A percentile compares a stretch with the other conserved stretches of the same genome.
Evolutionary conservation across 2,113 vertebrate species (phyloP).

Genomic region (Rana temporaria): DNA sequence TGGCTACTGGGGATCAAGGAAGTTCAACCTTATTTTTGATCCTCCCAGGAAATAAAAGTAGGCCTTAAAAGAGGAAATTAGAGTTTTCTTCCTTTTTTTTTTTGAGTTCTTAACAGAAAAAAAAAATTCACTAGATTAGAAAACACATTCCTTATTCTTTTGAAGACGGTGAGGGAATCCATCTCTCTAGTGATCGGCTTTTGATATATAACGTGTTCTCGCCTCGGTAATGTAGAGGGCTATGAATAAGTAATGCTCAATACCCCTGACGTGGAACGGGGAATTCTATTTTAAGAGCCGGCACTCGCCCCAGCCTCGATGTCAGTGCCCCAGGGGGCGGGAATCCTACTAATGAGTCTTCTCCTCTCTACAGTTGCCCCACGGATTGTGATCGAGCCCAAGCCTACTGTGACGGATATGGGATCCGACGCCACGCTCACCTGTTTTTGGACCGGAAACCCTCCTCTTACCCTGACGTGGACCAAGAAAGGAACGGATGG

Average conservation of each 20-base stretch:
- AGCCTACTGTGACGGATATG: constrained; percentile 86
- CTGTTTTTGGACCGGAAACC: constrained; percentile 94
- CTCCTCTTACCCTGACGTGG: constrained; percentile 94
- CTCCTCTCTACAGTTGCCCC: constrained; percentile 80
- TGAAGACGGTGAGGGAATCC: constrained; percentile 45
- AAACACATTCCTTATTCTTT: constrained; percentile 43
- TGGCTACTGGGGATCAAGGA: no score
- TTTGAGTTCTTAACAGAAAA: background rate
- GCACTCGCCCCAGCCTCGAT: background rate
- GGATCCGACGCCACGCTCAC: constrained; percentile 91
- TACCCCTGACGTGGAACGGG: constrained; percentile 37
- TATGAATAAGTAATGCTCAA: constrained; percentile 54
- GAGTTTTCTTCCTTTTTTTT: background rate
- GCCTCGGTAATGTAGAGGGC: constrained; percentile 39
- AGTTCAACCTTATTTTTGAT: no score
- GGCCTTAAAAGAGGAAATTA: constrained; percentile 6
- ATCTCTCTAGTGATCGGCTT: constrained; percentile 46
- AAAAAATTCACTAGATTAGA: constrained; percentile 35
- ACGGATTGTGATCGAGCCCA: constrained; percentile 89
- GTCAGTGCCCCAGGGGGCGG: constrained; percentile 1
- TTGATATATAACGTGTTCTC: constrained; percentile 42
- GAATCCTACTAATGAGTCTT: constrained; percentile 17
- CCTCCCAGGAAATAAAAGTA: background rate
- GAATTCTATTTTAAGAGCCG: constrained; percentile 42
- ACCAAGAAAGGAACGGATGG: constrained; percentile 96